These are phyloP conservation scores for Heliconius hortense DNA, from an alignment of 2,888 invertebrate species.

Conservation along the genomic window DNA sequence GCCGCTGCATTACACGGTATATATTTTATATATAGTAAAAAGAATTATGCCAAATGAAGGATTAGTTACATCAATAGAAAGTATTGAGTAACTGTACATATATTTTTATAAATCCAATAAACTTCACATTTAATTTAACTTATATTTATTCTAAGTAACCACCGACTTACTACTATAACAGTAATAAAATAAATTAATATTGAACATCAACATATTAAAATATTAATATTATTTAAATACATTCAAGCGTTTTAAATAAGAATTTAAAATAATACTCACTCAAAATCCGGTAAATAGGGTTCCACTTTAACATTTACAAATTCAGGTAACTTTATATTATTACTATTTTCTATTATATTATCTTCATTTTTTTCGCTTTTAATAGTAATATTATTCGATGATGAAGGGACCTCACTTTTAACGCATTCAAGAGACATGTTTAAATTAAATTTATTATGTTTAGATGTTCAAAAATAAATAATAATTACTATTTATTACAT, in stretches of 20 bases:
- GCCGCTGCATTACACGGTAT: too few relatives aligned
- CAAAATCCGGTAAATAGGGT: slow-evolving; percentile 25
- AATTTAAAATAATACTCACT: slow-evolving; percentile 34
- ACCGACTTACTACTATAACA: neutral
- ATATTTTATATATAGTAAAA: too few relatives aligned
- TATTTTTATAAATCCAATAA: neutral
- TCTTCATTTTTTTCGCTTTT: slow-evolving; percentile 24
- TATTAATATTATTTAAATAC: neutral
- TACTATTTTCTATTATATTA: slow-evolving; percentile 16
- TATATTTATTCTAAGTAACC: neutral
- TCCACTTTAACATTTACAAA: slow-evolving; percentile 45
- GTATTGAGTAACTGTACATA: neutral
- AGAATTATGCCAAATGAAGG: too few relatives aligned
- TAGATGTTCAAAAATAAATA: slow-evolving; percentile 1
- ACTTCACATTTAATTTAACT: neutral
- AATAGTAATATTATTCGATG: slow-evolving; percentile 28
- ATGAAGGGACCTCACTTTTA: slow-evolving; percentile 3
- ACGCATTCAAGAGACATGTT: slow-evolving; percentile 36
- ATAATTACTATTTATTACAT: slow-evolving; percentile 2
- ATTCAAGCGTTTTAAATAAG: neutral
- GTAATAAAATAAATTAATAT: neutral
- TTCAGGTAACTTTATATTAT: slow-evolving; percentile 31
- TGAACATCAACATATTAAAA: neutral
- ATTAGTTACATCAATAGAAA: too few relatives aligned
- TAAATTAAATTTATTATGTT: neutral